Evolutionary conservation across 2,888 invertebrate species (phyloP), one percentile per base, ranked within the genome.

Genomic region (Camponotus fellah): DNA sequence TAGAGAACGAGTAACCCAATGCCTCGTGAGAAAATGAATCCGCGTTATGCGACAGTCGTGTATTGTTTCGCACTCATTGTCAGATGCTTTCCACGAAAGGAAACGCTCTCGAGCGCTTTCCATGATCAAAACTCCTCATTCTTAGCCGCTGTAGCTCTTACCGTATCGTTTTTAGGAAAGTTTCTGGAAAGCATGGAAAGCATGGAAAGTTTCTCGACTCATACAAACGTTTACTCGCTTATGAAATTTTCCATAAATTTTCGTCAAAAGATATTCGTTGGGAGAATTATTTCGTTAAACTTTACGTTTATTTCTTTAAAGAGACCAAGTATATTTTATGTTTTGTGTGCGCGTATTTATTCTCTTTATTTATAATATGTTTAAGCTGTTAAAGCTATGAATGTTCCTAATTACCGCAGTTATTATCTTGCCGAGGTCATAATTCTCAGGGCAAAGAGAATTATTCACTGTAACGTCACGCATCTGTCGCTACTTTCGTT

Each of bases 341-440:
- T 46, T 46, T 34, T 62, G n/a, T 34, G 34, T 17, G 26, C 17
- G 26, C 40, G 21, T 37, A 49, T 65, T 60, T 43, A 72, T 26
- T 58, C 40, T 74, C 40, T 53, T 17, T 37, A 60, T 76, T 53
- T 21, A 46, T 46, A 60, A n/a, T 26, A 5, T 4, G 14, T 32
- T 43, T 62, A 10, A 37, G 17, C 46, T n/a, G n/a, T 17, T 17
- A 64, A 49, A 64, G 6, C 8, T 65, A 12, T 75, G 56, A 53
- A 12, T 62, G 60, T 68, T 80, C 64, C 21, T 84, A 82, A 86
- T 86, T 72, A 62, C 75, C 37, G 60, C n/a, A 32, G 40, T 80
- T 84, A 82, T 68, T 82, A 37, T 68, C 17, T 66, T 14, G 53
- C 79, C 69, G 75, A 56, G 65, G 58, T 46, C 46, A 53, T 66